Base-by-base conservation (phyloP, 2,113 vertebrate species). In the Lates calcarifer region DNA sequence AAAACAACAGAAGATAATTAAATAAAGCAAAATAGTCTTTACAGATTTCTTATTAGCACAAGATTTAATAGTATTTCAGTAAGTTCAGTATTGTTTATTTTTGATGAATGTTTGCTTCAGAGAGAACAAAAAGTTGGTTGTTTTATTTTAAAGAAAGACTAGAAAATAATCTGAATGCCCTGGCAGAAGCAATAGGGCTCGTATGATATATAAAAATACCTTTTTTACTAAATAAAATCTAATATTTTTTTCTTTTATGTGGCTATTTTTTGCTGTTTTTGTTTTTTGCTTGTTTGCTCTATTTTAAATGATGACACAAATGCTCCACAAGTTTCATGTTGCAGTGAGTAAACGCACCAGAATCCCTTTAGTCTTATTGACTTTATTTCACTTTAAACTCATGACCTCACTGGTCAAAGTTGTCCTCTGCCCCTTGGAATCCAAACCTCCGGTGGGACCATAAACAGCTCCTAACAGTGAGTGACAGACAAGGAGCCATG, bases 401-500 rank as follows among this genome's bases (percentile, higher is more conserved):
- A 18, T 68, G 72, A 81, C 18, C 74, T 83, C 70, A 79, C 47
- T 60, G 24, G 29, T 64, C 20, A 29, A 51, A 60, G 56, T 14
- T 28, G 57, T 78, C 66, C 66, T 78, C 56, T 47, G 47, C 18
- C 72, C 22, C 53, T 85, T 85, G 77, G 62, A 62, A 83, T 61
- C 47, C 62, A 62, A 77, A 72, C 41, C 31, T 37, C 49, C 33
- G 8, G 60, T 29, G 31, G 77, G 43, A 26, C 63, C 53, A 37
- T 88, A 35, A 90, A 86, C 86, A 80, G 82, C 67, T 82, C 15
- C 1, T 84, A 83, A 73, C 63, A 26, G 60, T 33, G 18, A 68
- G 15, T 56, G 84, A 81, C 76, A 63, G 81, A 81, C 70, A 58
- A 77, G 83, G 61, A 73, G 67, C 14, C 41, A 24, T 20, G 53